Base-by-base conservation (phyloP, 2,888 invertebrate species). In the Schizotus pectinicornis region DNA sequence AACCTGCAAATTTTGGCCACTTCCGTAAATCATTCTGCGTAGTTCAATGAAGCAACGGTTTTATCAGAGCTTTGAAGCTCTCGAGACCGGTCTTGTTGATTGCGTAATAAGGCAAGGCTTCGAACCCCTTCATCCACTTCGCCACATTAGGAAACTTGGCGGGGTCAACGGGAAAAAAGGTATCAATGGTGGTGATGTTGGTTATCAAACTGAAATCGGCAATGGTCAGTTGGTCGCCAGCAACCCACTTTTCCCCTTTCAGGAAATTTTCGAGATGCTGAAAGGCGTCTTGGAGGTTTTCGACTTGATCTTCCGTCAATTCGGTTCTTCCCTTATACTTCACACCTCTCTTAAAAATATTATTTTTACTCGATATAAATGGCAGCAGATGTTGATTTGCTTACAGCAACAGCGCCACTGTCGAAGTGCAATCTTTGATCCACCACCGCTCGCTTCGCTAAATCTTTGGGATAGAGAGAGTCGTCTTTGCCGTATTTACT, bases 401-500 rank as follows among this genome's bases (percentile, higher is more conserved):
- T 43, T 64, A 67, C 11, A 74, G 75, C 83, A 1, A 84, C 76
- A 8, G 77, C 76, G 1, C 80, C 79, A 50, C 76, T 75, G 53
- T 85, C 82, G 61, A 81, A 83, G 69, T 82, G 77, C 37, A 84
- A 65, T 13, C 79, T 74, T 58, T 82, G 82, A 67, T 85, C 81
- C 32, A 86, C 73, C 9, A 75, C 64, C 0, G 83, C 83, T 13
- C 85, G 74, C 32, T 69, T 73, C 38, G 78, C 70, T 1, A 81
- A 67, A 62, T 85, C 82, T 62, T 79, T 81, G 0, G 85, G 81
- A 68, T 85, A 86, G 5, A 76, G 61, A 7, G 55, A 33, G 37
- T 61, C 67, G 14, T 48, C 42, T 12, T 36, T 36, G n/a, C 46
- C 41, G 33, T 59, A 59, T 50, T 59, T 59, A 1, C 36, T 12